phyloP scores from a whole-genome alignment of 2,888 invertebrate species.

The Lottia gigantea region DNA sequence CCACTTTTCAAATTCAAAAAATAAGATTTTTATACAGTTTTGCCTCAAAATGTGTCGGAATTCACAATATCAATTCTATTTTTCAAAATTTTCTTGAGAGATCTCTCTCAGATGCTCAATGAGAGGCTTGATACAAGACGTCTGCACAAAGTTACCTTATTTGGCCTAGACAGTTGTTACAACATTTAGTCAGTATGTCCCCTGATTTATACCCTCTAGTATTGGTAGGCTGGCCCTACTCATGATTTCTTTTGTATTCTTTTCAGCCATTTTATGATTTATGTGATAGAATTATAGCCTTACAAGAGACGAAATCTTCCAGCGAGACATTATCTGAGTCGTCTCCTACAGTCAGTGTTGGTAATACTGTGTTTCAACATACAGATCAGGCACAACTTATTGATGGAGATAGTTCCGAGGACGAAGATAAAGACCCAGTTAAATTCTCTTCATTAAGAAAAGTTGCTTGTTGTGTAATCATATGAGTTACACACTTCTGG shows the following conservation, averaged over 20 bases:
- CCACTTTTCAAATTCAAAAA: too few relatives aligned
- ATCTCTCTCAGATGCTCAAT: too few relatives aligned
- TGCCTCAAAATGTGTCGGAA: too few relatives aligned
- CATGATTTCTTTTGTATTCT: neutral
- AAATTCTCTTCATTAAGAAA: neutral
- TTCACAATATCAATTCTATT: too few relatives aligned
- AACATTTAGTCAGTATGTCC: too few relatives aligned
- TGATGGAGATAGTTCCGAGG: constrained; percentile 10
- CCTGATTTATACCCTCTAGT: too few relatives aligned
- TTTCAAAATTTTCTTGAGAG: too few relatives aligned
- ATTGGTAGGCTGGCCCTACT: too few relatives aligned
- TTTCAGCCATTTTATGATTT: constrained; percentile 30
- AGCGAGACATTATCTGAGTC: constrained; percentile 5
- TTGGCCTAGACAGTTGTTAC: too few relatives aligned
- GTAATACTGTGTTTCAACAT: constrained; percentile 5
- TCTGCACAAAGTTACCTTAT: too few relatives aligned
- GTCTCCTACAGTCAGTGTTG: constrained; percentile 8
- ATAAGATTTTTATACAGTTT: too few relatives aligned
- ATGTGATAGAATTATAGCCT: constrained; percentile 31
- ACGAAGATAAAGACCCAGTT: neutral
- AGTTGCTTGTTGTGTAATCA: constrained; percentile 12
- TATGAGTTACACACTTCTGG: neutral
- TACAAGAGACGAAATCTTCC: constrained; percentile 20
- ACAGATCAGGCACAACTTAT: constrained; percentile 15
- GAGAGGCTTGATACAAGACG: too few relatives aligned